A percentile compares a stretch with the other conserved stretches of the same genome.
These are phyloP conservation scores for Atherix ibis DNA, from an alignment of 2,888 invertebrate genomes.

Conservation along the genomic window DNA sequence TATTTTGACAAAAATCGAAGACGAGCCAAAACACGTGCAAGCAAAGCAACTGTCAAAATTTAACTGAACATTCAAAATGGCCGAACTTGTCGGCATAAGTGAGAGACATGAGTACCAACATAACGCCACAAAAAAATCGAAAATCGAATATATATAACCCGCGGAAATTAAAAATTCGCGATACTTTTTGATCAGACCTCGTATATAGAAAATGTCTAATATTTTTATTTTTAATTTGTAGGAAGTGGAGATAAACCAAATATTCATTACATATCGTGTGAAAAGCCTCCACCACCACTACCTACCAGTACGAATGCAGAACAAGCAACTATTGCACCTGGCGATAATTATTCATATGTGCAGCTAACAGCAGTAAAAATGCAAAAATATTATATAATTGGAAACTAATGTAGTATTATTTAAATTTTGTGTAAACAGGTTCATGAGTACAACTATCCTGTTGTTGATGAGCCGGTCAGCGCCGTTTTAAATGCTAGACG, in stretches of 20 bases:
- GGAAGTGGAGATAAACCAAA: constrained; percentile 28
- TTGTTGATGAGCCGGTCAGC: constrained; percentile 31
- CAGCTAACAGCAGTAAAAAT: constrained; percentile 51
- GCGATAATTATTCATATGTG: constrained; percentile 69
- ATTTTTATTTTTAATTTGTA: constrained; percentile 11
- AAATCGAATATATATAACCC: too few species aligned
- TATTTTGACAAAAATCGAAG: too few species aligned
- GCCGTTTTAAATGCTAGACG: constrained; percentile 29
- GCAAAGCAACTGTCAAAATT: too few species aligned
- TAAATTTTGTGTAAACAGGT: too few species aligned
- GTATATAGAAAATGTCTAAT: neutral
- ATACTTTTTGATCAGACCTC: too few species aligned
- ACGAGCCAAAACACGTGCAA: too few species aligned
- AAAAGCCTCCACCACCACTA: constrained; percentile 20
- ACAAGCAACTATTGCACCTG: constrained; percentile 25
- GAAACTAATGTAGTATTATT: too few species aligned
- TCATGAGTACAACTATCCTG: constrained; percentile 79
- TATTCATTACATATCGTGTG: constrained; percentile 44
- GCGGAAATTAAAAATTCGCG: too few species aligned
- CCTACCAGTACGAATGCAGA: constrained; percentile 15
- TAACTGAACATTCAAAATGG: too few species aligned
- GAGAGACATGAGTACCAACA: too few species aligned
- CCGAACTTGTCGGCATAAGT: too few species aligned
- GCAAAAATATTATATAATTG: constrained; percentile 1
- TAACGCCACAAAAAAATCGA: too few species aligned